Percentiles rank a stretch among this genome's conserved stretches.
Evolutionary conservation across 2,888 invertebrate genomes (phyloP).

Genomic region (Apantesis nais): DNA sequence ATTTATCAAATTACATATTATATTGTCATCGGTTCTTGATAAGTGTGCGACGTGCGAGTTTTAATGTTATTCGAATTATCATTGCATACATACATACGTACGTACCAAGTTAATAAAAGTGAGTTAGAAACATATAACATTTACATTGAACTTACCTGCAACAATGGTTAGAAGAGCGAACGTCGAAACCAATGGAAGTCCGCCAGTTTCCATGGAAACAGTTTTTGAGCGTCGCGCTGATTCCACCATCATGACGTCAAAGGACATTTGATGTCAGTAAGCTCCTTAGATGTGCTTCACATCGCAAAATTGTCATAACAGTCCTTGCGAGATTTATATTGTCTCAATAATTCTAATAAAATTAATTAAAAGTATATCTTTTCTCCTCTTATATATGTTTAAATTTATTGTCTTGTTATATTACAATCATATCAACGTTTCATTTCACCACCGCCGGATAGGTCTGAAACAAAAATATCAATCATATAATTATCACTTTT

Average conservation of each 20-base stretch:
- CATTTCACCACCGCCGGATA: slow-evolving; percentile 44
- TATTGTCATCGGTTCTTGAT: too few species aligned
- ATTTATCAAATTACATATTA: too few species aligned
- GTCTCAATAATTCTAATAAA: slow-evolving; percentile 48
- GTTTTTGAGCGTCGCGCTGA: slow-evolving; percentile 63
- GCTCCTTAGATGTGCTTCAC: slow-evolving; percentile 54
- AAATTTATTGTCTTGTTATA: slow-evolving; percentile 54
- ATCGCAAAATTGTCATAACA: slow-evolving; percentile 59
- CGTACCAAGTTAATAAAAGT: too few species aligned
- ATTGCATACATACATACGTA: too few species aligned
- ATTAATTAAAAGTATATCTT: too few species aligned
- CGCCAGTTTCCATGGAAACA: slow-evolving; percentile 76
- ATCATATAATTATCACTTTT: slow-evolving; percentile 26
- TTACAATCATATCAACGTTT: slow-evolving; percentile 56
- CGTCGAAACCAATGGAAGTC: slow-evolving; percentile 77
- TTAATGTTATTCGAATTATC: too few species aligned
- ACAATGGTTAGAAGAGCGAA: slow-evolving; percentile 81
- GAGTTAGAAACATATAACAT: background rate
- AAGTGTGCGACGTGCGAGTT: too few species aligned
- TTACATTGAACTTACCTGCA: slow-evolving; percentile 65
- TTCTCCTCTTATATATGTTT: slow-evolving; percentile 32
- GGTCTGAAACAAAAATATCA: slow-evolving; percentile 68
- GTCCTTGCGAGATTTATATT: slow-evolving; percentile 52
- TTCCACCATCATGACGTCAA: slow-evolving; percentile 70
- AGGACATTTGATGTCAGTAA: slow-evolving; percentile 55